Evolutionary conservation across 2,797 vertebrate species (phyloP).

Genomic region (Hafferia zeledoni): DNA sequence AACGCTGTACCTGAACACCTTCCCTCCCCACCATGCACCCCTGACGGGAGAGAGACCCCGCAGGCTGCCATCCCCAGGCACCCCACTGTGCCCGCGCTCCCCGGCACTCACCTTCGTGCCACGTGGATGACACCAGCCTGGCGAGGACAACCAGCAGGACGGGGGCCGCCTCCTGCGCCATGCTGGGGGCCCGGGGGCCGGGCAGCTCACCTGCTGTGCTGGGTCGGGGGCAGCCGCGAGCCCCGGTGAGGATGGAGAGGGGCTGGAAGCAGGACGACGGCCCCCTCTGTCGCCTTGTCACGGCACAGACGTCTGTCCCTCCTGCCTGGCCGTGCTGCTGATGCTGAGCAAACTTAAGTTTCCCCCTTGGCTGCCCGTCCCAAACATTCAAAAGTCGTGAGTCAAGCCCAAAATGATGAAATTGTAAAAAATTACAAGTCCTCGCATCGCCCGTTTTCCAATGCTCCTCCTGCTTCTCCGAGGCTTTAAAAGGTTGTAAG

Average conservation of each 20-base stretch:
- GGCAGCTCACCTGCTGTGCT: neutral
- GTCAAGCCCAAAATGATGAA: conserved; percentile 56
- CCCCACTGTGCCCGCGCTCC: neutral
- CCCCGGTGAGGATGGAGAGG: neutral
- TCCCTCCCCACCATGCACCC: fast-evolving
- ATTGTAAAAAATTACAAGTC: conserved; percentile 41
- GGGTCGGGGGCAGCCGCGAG: neutral
- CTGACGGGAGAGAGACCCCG: fast-evolving
- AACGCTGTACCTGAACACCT: fast-evolving
- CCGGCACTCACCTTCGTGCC: conserved; percentile 75
- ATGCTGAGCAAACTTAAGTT: neutral
- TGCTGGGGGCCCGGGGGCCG: neutral
- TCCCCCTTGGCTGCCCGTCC: neutral
- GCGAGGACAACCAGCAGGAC: conserved; percentile 70
- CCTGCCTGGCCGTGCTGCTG: neutral
- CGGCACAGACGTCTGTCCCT: neutral
- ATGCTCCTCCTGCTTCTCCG: neutral
- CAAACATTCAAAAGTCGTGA: conserved; percentile 56
- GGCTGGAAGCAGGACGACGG: neutral
- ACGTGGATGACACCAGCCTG: conserved; percentile 67
- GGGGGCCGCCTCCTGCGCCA: conserved; percentile 55
- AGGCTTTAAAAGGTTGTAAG: neutral
- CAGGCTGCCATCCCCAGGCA: fast-evolving
- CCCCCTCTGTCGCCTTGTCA: neutral
- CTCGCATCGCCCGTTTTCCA: neutral